phyloP scores from a whole-genome alignment of 2,113 vertebrate genomes.

The Upupa epops region DNA sequence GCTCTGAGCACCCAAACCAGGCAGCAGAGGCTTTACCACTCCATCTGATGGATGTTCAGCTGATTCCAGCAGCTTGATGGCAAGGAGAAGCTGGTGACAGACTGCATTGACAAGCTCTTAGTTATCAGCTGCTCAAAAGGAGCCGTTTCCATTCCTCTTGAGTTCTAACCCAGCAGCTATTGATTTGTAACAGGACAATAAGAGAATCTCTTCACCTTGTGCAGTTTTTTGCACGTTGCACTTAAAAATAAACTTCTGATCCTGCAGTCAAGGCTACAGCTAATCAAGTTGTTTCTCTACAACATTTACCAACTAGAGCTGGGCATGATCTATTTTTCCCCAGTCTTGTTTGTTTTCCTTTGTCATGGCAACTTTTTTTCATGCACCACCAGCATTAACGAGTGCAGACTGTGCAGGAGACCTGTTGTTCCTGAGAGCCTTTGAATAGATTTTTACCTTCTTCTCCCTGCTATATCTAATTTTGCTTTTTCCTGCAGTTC shows the following conservation, averaged over 20 bases:
- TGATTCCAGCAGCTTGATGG: neutral
- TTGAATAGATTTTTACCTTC: slow-evolving; percentile 41
- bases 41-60: accelerated
- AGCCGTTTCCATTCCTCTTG: neutral
- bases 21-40: neutral
- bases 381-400: neutral
- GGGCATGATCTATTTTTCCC: neutral
- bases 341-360: neutral
- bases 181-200: neutral
- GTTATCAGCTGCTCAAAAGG: neutral
- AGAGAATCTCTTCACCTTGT: neutral
- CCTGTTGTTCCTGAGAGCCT: slow-evolving; percentile 19
- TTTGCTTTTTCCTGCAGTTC: slow-evolving; percentile 43
- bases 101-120: neutral
- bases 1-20: neutral
- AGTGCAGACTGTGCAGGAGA: neutral
- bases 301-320: neutral
- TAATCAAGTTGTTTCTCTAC: neutral
- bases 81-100: neutral
- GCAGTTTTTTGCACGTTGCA: neutral
- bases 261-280: neutral
- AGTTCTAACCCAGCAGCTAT: neutral
- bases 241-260: neutral
- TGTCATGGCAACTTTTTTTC: neutral
- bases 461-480: slow-evolving; percentile 6